phyloP scores from a whole-genome alignment of 2,113 vertebrate species.

The Notechis scutatus region DNA sequence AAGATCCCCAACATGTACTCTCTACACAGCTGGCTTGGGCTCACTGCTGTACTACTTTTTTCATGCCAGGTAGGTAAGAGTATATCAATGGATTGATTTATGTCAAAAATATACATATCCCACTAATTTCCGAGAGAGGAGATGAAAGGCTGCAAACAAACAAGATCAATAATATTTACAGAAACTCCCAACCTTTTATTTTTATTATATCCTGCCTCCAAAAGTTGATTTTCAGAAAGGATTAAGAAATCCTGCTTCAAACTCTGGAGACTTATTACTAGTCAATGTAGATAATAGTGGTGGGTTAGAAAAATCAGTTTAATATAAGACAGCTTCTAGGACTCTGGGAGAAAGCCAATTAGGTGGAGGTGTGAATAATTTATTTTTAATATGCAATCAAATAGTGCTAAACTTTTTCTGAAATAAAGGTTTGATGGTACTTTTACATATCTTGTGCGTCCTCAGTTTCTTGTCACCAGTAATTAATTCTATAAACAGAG shows the following conservation, averaged over 20 bases:
- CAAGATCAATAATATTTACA: neutral
- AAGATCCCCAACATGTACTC: conserved; percentile 81
- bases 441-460: neutral
- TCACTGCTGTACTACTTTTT: conserved; percentile 77
- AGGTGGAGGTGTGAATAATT: neutral
- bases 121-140: neutral
- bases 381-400: neutral
- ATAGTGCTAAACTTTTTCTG: neutral
- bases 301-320: neutral
- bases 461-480: neutral
- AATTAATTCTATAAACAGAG: neutral
- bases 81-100: neutral
- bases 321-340: neutral
- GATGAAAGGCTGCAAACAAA: neutral
- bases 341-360: fast-evolving
- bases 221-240: neutral
- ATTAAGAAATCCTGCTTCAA: neutral
- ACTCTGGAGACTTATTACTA: fast-evolving
- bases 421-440: neutral
- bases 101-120: neutral
- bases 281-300: neutral
- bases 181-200: neutral
- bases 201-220: neutral
- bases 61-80: conserved; percentile 76
- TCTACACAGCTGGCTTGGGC: conserved; percentile 92